phyloP scores from a whole-genome alignment of 2,888 invertebrate species.

The Fragum whitleyi region DNA sequence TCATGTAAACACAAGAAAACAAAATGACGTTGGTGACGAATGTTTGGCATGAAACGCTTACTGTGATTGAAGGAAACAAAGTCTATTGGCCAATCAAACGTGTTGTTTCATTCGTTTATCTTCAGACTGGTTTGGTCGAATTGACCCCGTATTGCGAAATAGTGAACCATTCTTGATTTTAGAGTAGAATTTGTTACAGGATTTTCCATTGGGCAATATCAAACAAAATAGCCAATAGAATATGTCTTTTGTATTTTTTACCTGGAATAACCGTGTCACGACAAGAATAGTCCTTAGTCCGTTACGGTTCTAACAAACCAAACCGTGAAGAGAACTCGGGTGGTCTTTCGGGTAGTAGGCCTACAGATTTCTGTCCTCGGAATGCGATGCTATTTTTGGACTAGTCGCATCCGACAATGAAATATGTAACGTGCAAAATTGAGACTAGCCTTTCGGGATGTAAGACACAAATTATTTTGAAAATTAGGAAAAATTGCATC shows the following conservation, averaged over 20 bases:
- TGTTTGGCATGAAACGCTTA: not conserved
- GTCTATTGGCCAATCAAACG: slow-evolving; percentile 19
- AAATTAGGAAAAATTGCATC: too few relatives aligned
- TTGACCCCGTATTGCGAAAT: too few relatives aligned
- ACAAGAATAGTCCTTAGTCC: too few relatives aligned
- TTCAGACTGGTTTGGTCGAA: slow-evolving; percentile 7
- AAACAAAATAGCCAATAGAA: not conserved
- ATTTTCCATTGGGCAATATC: not conserved
- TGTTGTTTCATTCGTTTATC: not conserved
- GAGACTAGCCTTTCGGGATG: too few relatives aligned
- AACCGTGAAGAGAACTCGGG: too few relatives aligned
- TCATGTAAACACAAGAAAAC: slow-evolving; percentile 65
- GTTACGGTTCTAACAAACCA: too few relatives aligned
- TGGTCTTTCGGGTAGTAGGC: too few relatives aligned
- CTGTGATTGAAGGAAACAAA: slow-evolving; percentile 40
- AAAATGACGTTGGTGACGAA: slow-evolving; percentile 67
- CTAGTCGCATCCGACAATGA: too few relatives aligned
- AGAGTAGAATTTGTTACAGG: not conserved
- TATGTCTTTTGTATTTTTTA: not conserved
- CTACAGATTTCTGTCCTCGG: too few relatives aligned
- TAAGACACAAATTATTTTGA: too few relatives aligned
- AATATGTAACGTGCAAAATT: too few relatives aligned
- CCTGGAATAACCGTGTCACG: not conserved
- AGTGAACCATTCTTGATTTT: not conserved
- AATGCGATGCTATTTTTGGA: too few relatives aligned